Evolutionary conservation across 2,113 vertebrate species (phyloP).

Genomic region (Lepus timidus): DNA sequence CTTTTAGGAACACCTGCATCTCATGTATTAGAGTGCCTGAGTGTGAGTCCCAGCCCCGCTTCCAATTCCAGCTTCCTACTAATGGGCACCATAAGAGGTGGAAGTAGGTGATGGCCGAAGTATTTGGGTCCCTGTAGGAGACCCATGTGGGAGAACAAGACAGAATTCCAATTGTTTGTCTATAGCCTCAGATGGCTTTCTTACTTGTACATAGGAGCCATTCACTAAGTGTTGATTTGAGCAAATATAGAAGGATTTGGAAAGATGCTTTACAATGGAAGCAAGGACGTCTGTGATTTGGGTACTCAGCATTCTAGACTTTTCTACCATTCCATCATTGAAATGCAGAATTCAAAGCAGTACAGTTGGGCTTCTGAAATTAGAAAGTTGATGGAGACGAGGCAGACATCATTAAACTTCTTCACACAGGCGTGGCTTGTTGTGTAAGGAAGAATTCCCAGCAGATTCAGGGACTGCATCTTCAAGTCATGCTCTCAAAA

Average conservation of each 20-base stretch:
- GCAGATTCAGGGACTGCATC: not conserved
- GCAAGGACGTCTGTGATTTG: not conserved
- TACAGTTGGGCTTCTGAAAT: not conserved
- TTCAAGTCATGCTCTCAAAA: not conserved
- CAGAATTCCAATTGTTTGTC: too few species aligned
- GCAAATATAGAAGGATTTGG: conserved; percentile 13
- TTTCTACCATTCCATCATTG: not conserved
- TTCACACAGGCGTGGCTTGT: not conserved
- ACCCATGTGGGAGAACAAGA: too few species aligned
- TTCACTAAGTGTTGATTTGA: not conserved
- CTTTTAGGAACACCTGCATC: too few species aligned
- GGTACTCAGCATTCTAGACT: not conserved
- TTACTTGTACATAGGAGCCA: too few species aligned
- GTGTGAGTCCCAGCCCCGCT: too few species aligned
- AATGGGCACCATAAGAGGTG: too few species aligned
- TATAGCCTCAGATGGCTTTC: not conserved
- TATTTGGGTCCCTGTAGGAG: too few species aligned
- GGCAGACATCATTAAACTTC: not conserved
- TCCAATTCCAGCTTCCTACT: too few species aligned
- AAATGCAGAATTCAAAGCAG: not conserved
- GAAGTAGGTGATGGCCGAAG: too few species aligned
- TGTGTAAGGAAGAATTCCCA: not conserved
- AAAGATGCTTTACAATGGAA: conserved; percentile 30
- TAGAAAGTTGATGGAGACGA: not conserved
- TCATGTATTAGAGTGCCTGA: too few species aligned